phyloP scores from a whole-genome alignment of 2,797 vertebrate genomes.

The Alca torda region DNA sequence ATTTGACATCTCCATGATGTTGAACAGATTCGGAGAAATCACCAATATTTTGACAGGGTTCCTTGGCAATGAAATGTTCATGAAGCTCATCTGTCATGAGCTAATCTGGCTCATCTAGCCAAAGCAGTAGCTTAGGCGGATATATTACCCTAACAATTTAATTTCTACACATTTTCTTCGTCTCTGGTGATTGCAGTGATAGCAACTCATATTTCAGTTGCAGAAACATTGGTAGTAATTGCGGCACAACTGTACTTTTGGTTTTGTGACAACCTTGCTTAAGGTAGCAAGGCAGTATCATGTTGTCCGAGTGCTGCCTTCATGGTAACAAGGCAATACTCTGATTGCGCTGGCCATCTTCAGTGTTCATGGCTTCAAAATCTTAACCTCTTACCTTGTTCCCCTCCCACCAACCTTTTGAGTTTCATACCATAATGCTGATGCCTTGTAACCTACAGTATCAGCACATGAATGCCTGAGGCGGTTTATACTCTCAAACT shows the following conservation, averaged over 20 bases:
- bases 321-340: not conserved
- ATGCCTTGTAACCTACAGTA: not conserved
- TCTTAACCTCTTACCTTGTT: not conserved
- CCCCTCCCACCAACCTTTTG: not conserved
- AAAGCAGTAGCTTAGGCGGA: slow-evolving; percentile 68
- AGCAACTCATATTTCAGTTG: slow-evolving; percentile 43
- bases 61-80: slow-evolving; percentile 76
- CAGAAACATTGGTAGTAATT: slow-evolving; percentile 1
- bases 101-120: slow-evolving; percentile 74
- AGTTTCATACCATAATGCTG: not conserved
- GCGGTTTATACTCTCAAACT: not conserved
- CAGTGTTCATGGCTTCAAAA: not conserved
- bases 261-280: not conserved
- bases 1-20: slow-evolving; percentile 74
- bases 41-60: slow-evolving; percentile 78
- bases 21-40: slow-evolving; percentile 76
- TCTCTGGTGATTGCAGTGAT: slow-evolving; percentile 57
- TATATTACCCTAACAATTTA: slow-evolving; percentile 63
- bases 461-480: not conserved
- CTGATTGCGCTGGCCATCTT: not conserved
- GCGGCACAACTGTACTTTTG: not conserved
- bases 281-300: not conserved
- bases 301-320: fast-evolving
- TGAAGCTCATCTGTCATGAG: slow-evolving; percentile 76
- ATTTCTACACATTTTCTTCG: slow-evolving; percentile 62